phyloP scores from a whole-genome alignment of 2,888 invertebrate species.

The Drosophila gaucha region DNA sequence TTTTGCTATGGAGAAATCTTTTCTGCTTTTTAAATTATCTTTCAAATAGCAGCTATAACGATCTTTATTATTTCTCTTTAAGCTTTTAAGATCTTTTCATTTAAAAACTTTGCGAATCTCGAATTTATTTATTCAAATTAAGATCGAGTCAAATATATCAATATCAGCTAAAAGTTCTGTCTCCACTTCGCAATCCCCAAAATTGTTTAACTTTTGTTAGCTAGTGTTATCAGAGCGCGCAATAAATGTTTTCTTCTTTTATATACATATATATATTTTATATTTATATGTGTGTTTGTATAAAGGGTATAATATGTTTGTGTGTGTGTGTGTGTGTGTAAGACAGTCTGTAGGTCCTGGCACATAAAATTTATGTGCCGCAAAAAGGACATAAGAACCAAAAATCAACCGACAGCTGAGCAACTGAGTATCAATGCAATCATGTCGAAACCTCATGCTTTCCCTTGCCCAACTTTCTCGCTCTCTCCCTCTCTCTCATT shows the following conservation, averaged over 20 bases:
- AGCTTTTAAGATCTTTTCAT: too few species aligned
- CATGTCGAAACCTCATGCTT: slow-evolving; percentile 26
- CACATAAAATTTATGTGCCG: slow-evolving; percentile 72
- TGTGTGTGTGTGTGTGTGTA: not conserved
- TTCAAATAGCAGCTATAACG: too few species aligned
- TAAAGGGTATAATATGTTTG: slow-evolving; percentile 53
- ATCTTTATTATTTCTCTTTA: too few species aligned
- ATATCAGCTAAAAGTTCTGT: not conserved
- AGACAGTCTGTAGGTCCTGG: slow-evolving; percentile 32
- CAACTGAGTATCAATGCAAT: slow-evolving; percentile 68
- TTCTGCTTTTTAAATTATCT: too few species aligned
- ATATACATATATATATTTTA: slow-evolving; percentile 11
- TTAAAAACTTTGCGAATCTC: too few species aligned
- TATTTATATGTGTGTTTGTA: too few species aligned
- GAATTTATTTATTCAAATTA: not conserved
- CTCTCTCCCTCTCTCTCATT: slow-evolving; percentile 4
- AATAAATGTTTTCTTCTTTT: not conserved
- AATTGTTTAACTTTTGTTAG: not conserved
- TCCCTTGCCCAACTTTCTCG: not conserved
- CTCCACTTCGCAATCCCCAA: not conserved
- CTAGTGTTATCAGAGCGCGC: slow-evolving; percentile 41
- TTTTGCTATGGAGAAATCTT: too few species aligned
- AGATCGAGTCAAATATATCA: not conserved
- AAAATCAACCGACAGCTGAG: slow-evolving; percentile 67
- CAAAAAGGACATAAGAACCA: slow-evolving; percentile 59